Conservation (phyloP, 2,888 invertebrate species). For the Choreutis nemorana region DNA sequence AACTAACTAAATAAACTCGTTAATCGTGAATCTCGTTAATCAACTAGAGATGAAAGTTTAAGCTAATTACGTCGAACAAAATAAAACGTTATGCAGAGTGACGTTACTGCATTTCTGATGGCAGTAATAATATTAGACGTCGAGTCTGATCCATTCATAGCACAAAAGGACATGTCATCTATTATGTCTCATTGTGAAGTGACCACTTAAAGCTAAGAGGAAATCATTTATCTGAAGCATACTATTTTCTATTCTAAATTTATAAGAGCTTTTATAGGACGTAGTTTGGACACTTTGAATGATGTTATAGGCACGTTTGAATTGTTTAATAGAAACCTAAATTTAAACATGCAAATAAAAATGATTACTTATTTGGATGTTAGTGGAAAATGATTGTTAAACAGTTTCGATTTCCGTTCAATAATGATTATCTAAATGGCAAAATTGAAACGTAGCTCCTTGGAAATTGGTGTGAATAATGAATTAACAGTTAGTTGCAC, state of each 20-base stretch:
- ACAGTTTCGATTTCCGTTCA: too few relatives aligned
- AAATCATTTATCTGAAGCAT: conserved; percentile 53
- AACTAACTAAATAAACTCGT: too few relatives aligned
- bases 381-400: too few relatives aligned
- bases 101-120: conserved; percentile 9
- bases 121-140: conserved; percentile 27
- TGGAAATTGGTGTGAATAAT: conserved; percentile 44
- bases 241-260: conserved; percentile 20
- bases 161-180: conserved; percentile 50
- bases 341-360: too few relatives aligned
- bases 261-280: not conserved
- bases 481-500: conserved; percentile 42
- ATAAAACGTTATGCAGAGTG: not conserved
- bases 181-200: conserved; percentile 47
- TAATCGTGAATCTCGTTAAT: too few relatives aligned
- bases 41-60: too few relatives aligned
- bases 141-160: conserved; percentile 32
- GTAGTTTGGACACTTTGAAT: not conserved
- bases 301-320: too few relatives aligned
- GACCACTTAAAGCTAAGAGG: conserved; percentile 50
- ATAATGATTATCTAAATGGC: too few relatives aligned
- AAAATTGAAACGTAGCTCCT: conserved; percentile 32
- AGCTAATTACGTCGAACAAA: not conserved
- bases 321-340: too few relatives aligned
- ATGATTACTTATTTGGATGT: too few relatives aligned